Base-by-base conservation (phyloP, 2,797 vertebrate species). In the Acipenser transmontanus region DNA sequence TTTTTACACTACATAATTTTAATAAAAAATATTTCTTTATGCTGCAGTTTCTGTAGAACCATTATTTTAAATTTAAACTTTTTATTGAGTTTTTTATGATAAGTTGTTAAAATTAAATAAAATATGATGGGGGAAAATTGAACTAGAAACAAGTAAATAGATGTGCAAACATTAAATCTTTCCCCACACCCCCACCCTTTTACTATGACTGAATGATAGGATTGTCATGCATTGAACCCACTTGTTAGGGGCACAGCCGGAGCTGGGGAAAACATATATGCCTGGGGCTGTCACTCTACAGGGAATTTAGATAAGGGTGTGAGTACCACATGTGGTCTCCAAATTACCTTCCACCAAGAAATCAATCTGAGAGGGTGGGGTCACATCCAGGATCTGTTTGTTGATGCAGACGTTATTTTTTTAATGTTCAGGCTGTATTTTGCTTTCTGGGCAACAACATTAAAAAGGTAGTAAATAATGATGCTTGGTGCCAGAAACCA, bases 181-280 rank as follows among this genome's bases (percentile, higher is more conserved):
- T 54, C 9, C 50, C 49, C 52, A 49, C 34, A 49, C 71, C 75
- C 74, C 68, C 75, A 57, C 77, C 75, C 75, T 75, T 80, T 75
- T 87, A 86, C 81, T 88, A 74, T 73, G 56, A 63, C 74, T 82
- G 80, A 88, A 91, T 89, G 85, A 83, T 77, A 72, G 83, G 73
- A 91, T 94, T 92, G 87, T 87, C 79, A 79, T 68, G 77, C 80
- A 80, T 68, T 83, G 80, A 86, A 86, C 83, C 70, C 82, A 87
- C 69, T 83, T 88, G 91, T 92, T 86, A 84, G 76, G 85, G 86
- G 88, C 91, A 83, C 82, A 80, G 73, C 80, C 78, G 82, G 78
- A 74, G 83, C 83, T 84, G 82, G 82, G 78, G 84, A 82, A 89
- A 87, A 79, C 81, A 81, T 89, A 88, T 81, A 77, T 89, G 91